phyloP scores from a whole-genome alignment of 1,140 invertebrate genomes.

The Musca vetustissima region DNA sequence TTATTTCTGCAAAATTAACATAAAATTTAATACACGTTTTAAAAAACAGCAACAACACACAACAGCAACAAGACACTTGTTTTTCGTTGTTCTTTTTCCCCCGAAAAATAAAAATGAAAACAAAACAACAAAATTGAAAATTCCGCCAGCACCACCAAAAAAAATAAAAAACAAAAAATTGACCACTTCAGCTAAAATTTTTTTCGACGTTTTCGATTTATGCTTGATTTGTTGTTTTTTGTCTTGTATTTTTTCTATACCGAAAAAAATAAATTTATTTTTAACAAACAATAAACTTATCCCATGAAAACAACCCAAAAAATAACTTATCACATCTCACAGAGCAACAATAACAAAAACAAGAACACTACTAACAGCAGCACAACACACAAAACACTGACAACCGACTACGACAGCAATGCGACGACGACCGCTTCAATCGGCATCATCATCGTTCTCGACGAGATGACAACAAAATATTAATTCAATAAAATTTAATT shows the following conservation, averaged over 20 bases:
- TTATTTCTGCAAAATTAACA: conserved; percentile 4
- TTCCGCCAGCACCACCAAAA: neutral
- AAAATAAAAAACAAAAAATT: no score
- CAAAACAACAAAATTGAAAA: neutral
- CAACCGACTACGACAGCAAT: neutral
- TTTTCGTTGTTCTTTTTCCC: neutral
- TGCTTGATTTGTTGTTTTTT: neutral
- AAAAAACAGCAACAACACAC: no score
- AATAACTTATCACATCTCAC: conserved; percentile 8
- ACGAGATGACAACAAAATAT: conserved; percentile 11
- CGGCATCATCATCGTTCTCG: neutral
- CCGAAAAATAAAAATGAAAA: neutral
- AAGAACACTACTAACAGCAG: neutral
- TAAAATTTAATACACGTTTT: neutral
- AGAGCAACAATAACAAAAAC: neutral
- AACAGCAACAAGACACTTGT: no score
- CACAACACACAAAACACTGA: neutral
- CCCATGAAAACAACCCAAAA: neutral
- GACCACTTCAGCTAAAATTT: conserved; percentile 11
- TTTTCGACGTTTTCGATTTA: neutral
- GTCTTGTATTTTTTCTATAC: conserved; percentile 2
- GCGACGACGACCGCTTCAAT: neutral
- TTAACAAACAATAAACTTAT: no score
- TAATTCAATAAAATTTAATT: conserved; percentile 20
- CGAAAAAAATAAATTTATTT: conserved; percentile 1